Conservation (phyloP, 2,797 vertebrate genomes). For the Nannoperca australis region DNA sequence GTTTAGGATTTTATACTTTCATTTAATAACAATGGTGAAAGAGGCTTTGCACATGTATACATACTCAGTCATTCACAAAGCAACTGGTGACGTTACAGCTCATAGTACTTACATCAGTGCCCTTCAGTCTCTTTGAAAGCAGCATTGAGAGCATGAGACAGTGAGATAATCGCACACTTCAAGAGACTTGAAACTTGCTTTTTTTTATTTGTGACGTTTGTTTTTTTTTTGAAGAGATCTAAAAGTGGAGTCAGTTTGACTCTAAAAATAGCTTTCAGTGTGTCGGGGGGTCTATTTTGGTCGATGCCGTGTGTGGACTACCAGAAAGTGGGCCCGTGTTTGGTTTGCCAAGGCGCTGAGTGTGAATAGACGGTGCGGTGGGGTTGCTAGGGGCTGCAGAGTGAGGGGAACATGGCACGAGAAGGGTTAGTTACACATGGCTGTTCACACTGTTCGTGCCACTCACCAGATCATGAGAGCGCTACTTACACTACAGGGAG, state of each 20-base stretch:
- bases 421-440: slow-evolving; percentile 75
- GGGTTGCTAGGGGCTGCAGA: slow-evolving; percentile 74
- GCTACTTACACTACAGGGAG: neutral
- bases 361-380: slow-evolving; percentile 51
- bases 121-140: slow-evolving; percentile 15
- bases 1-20: neutral
- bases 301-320: slow-evolving; percentile 4
- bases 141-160: neutral
- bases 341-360: slow-evolving; percentile 35
- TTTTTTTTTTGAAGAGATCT: slow-evolving; percentile 37
- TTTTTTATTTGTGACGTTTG: slow-evolving; percentile 24
- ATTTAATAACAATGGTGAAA: neutral
- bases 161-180: slow-evolving; percentile 16
- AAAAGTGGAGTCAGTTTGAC: slow-evolving; percentile 45
- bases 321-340: slow-evolving; percentile 39
- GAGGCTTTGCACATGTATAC: neutral
- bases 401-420: slow-evolving; percentile 54
- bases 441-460: slow-evolving; percentile 67
- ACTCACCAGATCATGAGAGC: slow-evolving; percentile 38
- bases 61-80: slow-evolving; percentile 1
- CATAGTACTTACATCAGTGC: neutral
- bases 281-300: slow-evolving; percentile 52
- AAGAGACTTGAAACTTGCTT: neutral
- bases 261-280: slow-evolving; percentile 73
- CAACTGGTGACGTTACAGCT: slow-evolving; percentile 13